Evolutionary conservation across 1,140 invertebrate species (phyloP).

Genomic region (Drosophila kanapiae): DNA sequence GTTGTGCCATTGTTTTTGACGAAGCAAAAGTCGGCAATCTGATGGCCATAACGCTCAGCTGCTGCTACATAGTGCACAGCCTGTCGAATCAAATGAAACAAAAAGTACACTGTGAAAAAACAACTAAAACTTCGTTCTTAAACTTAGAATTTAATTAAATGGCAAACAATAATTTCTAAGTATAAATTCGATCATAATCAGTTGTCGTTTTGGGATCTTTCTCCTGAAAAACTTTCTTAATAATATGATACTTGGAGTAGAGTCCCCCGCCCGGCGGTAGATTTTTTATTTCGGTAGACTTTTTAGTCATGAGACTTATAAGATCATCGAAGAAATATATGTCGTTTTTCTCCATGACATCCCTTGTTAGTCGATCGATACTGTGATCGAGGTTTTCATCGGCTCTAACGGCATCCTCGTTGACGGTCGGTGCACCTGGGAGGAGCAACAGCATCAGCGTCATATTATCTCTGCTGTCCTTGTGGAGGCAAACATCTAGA

Average conservation of each 20-base stretch:
- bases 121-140: too few relatives aligned
- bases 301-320: constrained; percentile 10
- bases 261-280: constrained; percentile 29
- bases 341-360: constrained; percentile 22
- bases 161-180: background rate
- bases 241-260: constrained; percentile 19
- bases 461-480: constrained; percentile 39
- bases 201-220: constrained; percentile 5
- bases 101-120: background rate
- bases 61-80: constrained; percentile 30
- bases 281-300: constrained; percentile 7
- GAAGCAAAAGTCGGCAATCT: constrained; percentile 18
- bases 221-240: constrained; percentile 17
- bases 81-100: constrained; percentile 17
- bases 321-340: constrained; percentile 16
- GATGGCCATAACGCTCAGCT: constrained; percentile 57
- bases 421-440: constrained; percentile 9
- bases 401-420: constrained; percentile 2
- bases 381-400: constrained; percentile 8
- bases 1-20: constrained; percentile 57
- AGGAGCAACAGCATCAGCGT: constrained; percentile 21
- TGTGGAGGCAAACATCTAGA: constrained; percentile 27
- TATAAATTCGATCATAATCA: constrained; percentile 8
- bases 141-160: too few relatives aligned
- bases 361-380: constrained; percentile 10